Percentiles rank a stretch among this genome's conserved stretches.
Conservation (phyloP, 2,113 vertebrate genomes). For the Myiozetetes cayanensis region DNA sequence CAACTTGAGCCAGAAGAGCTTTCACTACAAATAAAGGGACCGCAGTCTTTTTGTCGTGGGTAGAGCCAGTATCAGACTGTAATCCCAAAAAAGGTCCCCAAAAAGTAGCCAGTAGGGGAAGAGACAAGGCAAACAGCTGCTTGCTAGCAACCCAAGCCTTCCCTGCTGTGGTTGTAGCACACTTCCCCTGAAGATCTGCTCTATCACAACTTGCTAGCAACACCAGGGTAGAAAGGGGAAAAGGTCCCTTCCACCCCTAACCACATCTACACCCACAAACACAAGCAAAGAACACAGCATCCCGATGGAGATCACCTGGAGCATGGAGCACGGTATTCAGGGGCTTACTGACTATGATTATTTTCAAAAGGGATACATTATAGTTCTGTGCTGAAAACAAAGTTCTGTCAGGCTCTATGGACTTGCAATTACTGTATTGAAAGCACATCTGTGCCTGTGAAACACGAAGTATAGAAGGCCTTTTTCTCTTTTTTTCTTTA, state of each 20-base stretch:
- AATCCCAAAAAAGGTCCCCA: neutral
- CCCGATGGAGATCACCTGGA: neutral
- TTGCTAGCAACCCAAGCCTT: neutral
- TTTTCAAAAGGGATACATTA: neutral
- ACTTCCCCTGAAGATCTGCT: neutral
- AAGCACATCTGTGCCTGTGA: neutral
- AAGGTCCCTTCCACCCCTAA: neutral
- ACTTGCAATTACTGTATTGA: neutral
- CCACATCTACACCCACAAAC: neutral
- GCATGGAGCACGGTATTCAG: accelerated
- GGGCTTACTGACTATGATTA: neutral
- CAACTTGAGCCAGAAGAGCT: neutral
- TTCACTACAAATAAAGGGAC: neutral
- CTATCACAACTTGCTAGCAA: accelerated
- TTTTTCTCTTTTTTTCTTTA: neutral
- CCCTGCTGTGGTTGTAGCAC: accelerated
- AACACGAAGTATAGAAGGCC: neutral
- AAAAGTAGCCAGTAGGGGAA: neutral
- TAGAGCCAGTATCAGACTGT: neutral
- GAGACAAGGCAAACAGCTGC: neutral
- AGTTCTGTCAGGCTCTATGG: neutral
- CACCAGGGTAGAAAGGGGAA: neutral
- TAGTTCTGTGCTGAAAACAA: neutral
- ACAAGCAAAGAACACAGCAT: accelerated
- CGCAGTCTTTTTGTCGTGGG: neutral